Evolutionary conservation across 2,113 vertebrate species (phyloP), one percentile per base, ranked within the genome.

Genomic region (Morone saxatilis): DNA sequence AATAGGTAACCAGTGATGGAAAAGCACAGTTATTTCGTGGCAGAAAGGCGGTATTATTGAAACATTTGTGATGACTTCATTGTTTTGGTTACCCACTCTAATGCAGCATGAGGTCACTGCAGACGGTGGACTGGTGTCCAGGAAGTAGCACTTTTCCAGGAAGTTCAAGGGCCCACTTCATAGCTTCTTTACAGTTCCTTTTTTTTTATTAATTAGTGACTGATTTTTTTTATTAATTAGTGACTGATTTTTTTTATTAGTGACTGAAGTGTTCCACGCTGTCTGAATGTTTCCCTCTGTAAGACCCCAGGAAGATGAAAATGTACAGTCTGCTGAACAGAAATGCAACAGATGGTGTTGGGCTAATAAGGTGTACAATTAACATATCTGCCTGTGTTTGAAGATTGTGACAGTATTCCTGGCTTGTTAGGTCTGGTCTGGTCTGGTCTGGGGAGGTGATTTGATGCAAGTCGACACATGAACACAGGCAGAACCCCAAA

Each of bases 311-410:
- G 54, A 53, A 81, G 51, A 74, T 66, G 59, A 40, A 50, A 57
- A 66, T 82, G 4, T 75, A 4, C 66, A 62, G 70, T 51, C 66
- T 80, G 61, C 6, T 45, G 41, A 22, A 19, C 25, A 51, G 51
- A 25, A 7, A 36, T 62, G 67, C 60, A 78, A 77, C 84, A 84
- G 80, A 78, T 81, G 80, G 69, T 7, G 22, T 16, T 0, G 31
- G 31, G 7, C 68, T 86, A 81, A 86, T 81, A 62, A 83, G 76
- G 62, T 51, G 50, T 36, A 8, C 2, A 10, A 74, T 86, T 60
- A 77, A 48, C 71, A 86, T 76, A 63, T 45, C 50, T 22, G 63
- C 31, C 56, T 40, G 40, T 69, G 62, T 65, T 20, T 9, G 54
- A 69, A 70, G 56, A 56, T 71, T 47, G 36, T 54, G 81, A 72